These are phyloP conservation scores for Belonocnema kinseyi DNA, from an alignment of 1,140 invertebrate species.

Conservation along the genomic window DNA sequence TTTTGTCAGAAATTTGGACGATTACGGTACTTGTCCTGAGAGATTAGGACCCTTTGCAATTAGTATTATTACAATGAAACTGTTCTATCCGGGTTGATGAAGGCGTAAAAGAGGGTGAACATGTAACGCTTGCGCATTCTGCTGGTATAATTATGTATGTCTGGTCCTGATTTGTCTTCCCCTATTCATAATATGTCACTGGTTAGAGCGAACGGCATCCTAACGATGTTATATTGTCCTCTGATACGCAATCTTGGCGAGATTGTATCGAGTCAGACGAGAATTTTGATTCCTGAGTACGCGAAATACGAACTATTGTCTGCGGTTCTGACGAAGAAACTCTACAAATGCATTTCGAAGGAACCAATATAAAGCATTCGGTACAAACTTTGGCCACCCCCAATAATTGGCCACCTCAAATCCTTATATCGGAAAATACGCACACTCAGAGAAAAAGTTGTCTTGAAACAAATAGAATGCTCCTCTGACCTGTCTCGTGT, in stretches of 20 bases:
- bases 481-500: no score
- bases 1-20: not conserved
- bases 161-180: slow-evolving; percentile 30
- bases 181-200: slow-evolving; percentile 21
- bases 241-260: slow-evolving; percentile 5
- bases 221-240: slow-evolving; percentile 24
- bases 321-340: no score
- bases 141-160: slow-evolving; percentile 40
- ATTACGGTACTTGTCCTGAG: not conserved
- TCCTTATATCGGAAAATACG: no score
- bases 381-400: no score
- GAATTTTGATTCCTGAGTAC: not conserved
- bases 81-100: slow-evolving; percentile 30
- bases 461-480: no score
- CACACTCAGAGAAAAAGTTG: no score
- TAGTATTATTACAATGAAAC: slow-evolving; percentile 29
- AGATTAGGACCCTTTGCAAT: slow-evolving; percentile 2
- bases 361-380: no score
- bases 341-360: no score
- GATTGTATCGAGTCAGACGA: not conserved
- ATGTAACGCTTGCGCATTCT: slow-evolving; percentile 41
- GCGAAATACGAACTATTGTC: no score
- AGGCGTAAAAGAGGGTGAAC: slow-evolving; percentile 42
- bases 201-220: slow-evolving; percentile 4
- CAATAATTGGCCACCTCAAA: no score